Evolutionary conservation across 2,888 invertebrate species (phyloP), one percentile per base, ranked within the genome.

Genomic region (Copidosoma aretas): DNA sequence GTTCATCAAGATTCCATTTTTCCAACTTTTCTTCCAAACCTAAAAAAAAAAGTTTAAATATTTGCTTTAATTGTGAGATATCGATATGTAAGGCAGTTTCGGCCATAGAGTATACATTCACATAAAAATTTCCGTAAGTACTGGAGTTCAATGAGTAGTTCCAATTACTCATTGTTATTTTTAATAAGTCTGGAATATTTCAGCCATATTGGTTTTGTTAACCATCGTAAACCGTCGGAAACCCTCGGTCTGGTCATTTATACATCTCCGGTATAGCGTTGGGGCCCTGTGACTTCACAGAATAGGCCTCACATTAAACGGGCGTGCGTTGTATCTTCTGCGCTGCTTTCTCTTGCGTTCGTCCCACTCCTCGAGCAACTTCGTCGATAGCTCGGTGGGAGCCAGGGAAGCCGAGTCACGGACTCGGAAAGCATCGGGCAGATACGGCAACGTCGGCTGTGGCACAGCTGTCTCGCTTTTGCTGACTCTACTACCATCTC

Each of bases 211-310:
- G 65, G 46, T 19, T 65, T 41, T 43, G 17, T 8, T 8, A 14
- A n/a, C 21, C 58, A 58, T 70, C 70, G 70, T 67, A 59, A 8
- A 53, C 1, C 46, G 49, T 67, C 70, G 70, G 43, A 32, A 25
- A 39, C 57, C 60, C 54, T 70, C 70, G 70, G 39, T 43, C n/a
- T 46, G 32, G 12, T n/a, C 41, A 21, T 21, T 61, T 46, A n/a
- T 58, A 25, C 56, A 60, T 68, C 41, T 53, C 62, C 57, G 17
- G 12, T 3, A 12, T 12, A 14, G 43, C 14, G 43, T 46, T 46
- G 70, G 70, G 70, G 70, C 70, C n/a, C 70, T 67, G 60, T 66
- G 59, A 52, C 58, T 59, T 61, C 22, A 41, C 24, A 17, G 49
- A 56, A 59, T 60, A 65, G 64, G 60, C 49, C 57, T 51, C 51